Conservation (phyloP, 2,888 invertebrate species). For the Leistus spinibarbis region DNA sequence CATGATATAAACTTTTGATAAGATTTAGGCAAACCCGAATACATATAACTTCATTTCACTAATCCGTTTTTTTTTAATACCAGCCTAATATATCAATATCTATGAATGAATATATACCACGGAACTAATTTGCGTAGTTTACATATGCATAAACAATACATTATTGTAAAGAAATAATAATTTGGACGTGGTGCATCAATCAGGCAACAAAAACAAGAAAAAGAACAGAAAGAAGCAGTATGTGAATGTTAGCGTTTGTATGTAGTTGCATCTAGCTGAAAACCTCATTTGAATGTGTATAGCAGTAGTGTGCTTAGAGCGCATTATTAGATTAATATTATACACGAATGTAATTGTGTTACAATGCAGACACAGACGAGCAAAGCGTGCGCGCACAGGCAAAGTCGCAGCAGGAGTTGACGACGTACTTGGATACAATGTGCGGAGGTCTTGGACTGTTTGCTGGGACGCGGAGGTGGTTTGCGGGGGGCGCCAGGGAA, state of each 20-base stretch:
- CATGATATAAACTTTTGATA: too few species aligned
- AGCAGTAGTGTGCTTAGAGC: constrained; percentile 37
- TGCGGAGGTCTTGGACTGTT: background rate
- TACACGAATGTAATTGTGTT: constrained; percentile 39
- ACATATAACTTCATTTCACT: too few species aligned
- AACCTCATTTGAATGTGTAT: constrained; percentile 39
- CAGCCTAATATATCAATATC: too few species aligned
- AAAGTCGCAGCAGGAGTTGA: constrained; percentile 7
- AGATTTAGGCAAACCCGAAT: too few species aligned
- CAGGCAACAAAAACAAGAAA: background rate
- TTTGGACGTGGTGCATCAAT: background rate
- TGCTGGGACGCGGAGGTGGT: background rate
- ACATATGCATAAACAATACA: too few species aligned
- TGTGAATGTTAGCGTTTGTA: background rate
- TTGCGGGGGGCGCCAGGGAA: constrained; percentile 25
- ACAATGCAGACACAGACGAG: constrained; percentile 29
- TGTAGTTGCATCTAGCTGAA: background rate
- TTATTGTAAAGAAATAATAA: too few species aligned
- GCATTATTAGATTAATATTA: constrained; percentile 40
- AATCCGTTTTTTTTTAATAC: too few species aligned
- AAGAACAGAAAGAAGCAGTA: background rate
- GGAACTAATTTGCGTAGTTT: too few species aligned
- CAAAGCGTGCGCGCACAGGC: background rate
- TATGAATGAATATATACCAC: too few species aligned
- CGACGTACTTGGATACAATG: constrained; percentile 5